phyloP scores from a whole-genome alignment of 2,113 vertebrate genomes.

The Dryoscopus gambensis region DNA sequence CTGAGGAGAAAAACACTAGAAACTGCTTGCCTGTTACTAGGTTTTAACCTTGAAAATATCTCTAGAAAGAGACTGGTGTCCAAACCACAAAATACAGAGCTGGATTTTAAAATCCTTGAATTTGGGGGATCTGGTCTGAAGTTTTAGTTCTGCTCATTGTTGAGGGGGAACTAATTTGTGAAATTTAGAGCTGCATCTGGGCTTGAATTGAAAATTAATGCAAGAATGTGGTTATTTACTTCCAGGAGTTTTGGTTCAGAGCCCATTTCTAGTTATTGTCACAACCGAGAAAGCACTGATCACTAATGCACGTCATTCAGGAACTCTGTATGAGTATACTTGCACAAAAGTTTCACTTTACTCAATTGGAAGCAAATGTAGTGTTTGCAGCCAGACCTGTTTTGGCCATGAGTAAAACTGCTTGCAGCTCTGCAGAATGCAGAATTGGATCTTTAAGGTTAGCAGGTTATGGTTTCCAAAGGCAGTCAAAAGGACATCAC shows the following conservation, averaged over 20 bases:
- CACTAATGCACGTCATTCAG: background rate
- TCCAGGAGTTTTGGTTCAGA: constrained; percentile 8
- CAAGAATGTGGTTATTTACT: background rate
- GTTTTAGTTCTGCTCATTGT: background rate
- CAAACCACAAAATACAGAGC: constrained; percentile 37
- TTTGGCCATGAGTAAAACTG: background rate
- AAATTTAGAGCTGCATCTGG: constrained; percentile 24
- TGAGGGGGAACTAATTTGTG: background rate
- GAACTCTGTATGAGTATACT: background rate
- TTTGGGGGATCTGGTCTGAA: background rate
- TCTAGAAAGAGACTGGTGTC: background rate
- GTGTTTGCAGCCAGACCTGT: constrained; percentile 5
- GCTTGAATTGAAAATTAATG: constrained; percentile 24
- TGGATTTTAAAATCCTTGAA: constrained; percentile 12
- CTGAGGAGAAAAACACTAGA: constrained; percentile 37
- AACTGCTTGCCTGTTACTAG: constrained; percentile 17
- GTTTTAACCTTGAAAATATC: constrained; percentile 44
- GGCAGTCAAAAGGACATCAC: background rate
- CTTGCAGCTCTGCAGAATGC: background rate
- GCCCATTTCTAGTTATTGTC: constrained; percentile 14
- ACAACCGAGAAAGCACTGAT: constrained; percentile 12
- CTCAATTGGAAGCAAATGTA: constrained; percentile 13
- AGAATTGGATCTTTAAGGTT: background rate
- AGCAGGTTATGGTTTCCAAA: background rate
- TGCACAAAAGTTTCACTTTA: constrained; percentile 11